Base-by-base conservation (phyloP, 2,113 vertebrate species). In the Suncus etruscus region DNA sequence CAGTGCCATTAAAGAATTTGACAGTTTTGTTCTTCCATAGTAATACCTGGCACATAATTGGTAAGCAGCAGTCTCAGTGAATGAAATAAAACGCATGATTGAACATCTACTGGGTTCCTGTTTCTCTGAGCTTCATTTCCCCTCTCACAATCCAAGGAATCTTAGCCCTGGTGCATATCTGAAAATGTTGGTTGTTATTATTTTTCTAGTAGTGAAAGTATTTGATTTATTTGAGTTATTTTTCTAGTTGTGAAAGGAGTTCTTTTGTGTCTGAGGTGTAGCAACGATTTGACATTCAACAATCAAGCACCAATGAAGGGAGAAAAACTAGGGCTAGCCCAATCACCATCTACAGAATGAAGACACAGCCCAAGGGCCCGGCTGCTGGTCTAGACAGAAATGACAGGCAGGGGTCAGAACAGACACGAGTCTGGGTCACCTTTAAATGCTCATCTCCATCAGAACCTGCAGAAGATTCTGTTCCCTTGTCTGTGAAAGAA, bases 161-260 rank as follows among this genome's bases (percentile, higher is more conserved):
- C 90, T 88, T 94, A 61, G 24, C 73, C 10, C 27, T 83, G 47
- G 72, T 11, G 29, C 65, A 69, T 15, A 11, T 32, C 61, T 83
- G 14, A 82, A 50, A 86, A 72, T 81, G 65, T 68, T 73, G 70
- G 27, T 39, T 76, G n/a, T 87, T 84, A 47, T 90, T 69, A n/a
- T 83, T 92, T 90, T 92, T 63, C 63, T 68, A 70, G 31, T 69
- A 79, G 76, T 89, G 73, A 91, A 80, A 81, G 72, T 7, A 74
- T 63, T 86, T 82, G 11, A 58, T 39, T 39, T 39, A 5, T 39
- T 39, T 39, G 39, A 39, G 39, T 39, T 39, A 39, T 39, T 39
- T 39, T 39, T 3, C 39, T 39, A 58, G 50, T 66, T 1, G 11
- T 76, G 68, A 90, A 80, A 77, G 5, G 29, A 31, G 74, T 65